phyloP scores from a whole-genome alignment of 2,113 vertebrate genomes.

The Passer montanus region DNA sequence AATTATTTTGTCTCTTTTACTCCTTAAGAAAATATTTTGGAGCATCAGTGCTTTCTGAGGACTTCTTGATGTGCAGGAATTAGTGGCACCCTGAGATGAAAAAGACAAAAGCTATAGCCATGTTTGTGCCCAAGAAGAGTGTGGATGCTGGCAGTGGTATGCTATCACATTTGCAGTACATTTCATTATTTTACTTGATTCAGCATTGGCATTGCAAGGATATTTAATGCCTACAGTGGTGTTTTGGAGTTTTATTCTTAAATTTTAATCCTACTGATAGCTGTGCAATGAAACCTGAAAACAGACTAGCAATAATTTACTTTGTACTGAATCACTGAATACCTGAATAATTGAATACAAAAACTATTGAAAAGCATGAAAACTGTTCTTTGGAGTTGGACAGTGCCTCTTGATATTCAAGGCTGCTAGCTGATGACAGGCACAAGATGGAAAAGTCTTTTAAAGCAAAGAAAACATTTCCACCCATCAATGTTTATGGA shows the following conservation, averaged over 20 bases:
- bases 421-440: background rate
- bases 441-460: background rate
- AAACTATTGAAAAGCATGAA: background rate
- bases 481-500: background rate
- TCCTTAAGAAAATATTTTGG: background rate
- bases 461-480: constrained; percentile 15
- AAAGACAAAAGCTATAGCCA: background rate
- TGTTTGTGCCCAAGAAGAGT: background rate
- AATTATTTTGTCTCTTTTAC: background rate
- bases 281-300: background rate
- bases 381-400: background rate
- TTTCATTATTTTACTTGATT: background rate
- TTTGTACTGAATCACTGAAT: background rate
- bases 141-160: background rate
- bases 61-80: background rate
- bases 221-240: background rate
- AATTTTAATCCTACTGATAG: background rate
- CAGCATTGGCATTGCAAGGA: background rate
- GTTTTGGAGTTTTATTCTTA: background rate
- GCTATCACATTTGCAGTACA: background rate
- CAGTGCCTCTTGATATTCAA: background rate
- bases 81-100: background rate
- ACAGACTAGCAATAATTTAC: background rate
- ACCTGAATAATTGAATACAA: background rate
- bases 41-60: background rate